A percentile compares a stretch with the other conserved stretches of the same genome.
These are phyloP conservation scores for Phortica magna DNA, from an alignment of 2,888 invertebrate genomes.

Conservation along the genomic window DNA sequence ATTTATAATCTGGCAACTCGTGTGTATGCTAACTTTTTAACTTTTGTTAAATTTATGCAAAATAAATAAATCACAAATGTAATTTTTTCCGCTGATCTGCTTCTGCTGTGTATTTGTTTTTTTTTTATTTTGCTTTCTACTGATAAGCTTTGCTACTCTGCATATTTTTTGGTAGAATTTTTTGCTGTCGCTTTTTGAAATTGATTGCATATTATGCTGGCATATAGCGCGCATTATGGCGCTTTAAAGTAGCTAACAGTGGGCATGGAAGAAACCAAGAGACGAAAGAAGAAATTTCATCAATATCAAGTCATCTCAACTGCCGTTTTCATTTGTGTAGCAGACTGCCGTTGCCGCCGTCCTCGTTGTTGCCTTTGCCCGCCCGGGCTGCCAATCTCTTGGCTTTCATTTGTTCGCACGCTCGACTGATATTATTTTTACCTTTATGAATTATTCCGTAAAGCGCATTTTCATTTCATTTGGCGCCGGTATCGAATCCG, in stretches of 20 bases:
- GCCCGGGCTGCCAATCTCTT: neutral
- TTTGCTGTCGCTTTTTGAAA: neutral
- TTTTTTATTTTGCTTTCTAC: neutral
- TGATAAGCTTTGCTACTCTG: slow-evolving; percentile 29
- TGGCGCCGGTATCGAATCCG: neutral
- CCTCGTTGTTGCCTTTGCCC: neutral
- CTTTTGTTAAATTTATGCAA: slow-evolving; percentile 50
- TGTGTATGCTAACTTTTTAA: slow-evolving; percentile 9
- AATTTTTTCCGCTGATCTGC: slow-evolving; percentile 46
- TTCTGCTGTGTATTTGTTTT: neutral
- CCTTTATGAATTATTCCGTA: slow-evolving; percentile 53
- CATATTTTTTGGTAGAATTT: slow-evolving; percentile 19
- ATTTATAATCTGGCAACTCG: too few relatives aligned
- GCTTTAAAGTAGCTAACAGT: neutral
- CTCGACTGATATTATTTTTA: slow-evolving; percentile 42
- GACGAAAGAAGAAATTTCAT: slow-evolving; percentile 7
- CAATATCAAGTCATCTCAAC: slow-evolving; percentile 20
- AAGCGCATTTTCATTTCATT: slow-evolving; percentile 42
- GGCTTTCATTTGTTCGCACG: slow-evolving; percentile 22
- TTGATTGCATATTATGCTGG: slow-evolving; percentile 21
- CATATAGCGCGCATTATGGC: slow-evolving; percentile 16
- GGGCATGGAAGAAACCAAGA: neutral
- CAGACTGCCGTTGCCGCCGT: neutral
- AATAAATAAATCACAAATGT: slow-evolving; percentile 52
- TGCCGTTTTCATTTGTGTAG: neutral